Evolutionary conservation across 2,797 vertebrate genomes (phyloP).

Genomic region (Microctenopoma steveboyesi): DNA sequence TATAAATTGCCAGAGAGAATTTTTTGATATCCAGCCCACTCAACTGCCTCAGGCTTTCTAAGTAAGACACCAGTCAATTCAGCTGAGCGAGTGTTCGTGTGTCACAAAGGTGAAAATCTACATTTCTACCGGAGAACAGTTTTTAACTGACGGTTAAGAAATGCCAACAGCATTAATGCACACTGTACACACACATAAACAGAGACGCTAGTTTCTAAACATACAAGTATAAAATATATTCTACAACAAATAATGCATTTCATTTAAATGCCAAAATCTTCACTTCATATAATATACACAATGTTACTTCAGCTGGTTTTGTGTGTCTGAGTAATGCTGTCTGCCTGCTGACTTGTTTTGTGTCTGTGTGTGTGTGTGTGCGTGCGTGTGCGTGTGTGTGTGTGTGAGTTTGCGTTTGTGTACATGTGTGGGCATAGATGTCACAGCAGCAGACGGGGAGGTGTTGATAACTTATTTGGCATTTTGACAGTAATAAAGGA

Average conservation of each 20-base stretch:
- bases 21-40: conserved; percentile 70
- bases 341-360: conserved; percentile 43
- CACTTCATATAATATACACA: conserved; percentile 27
- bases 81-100: conserved; percentile 64
- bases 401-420: conserved; percentile 20
- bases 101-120: conserved; percentile 76
- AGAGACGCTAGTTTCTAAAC: neutral
- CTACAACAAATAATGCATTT: conserved; percentile 35
- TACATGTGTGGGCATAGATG: conserved; percentile 49
- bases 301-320: conserved; percentile 35
- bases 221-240: conserved; percentile 20
- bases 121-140: conserved; percentile 64
- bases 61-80: conserved; percentile 72
- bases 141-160: conserved; percentile 57
- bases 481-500: conserved; percentile 77
- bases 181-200: conserved; percentile 31
- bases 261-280: conserved; percentile 34
- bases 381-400: conserved; percentile 27
- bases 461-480: conserved; percentile 73
- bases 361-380: conserved; percentile 20
- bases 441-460: conserved; percentile 58
- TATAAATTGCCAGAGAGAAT: conserved; percentile 61
- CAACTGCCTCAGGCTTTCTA: conserved; percentile 66
- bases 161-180: conserved; percentile 63
- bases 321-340: conserved; percentile 46